phyloP scores from a whole-genome alignment of 2,113 vertebrate species.

The Lates calcarifer region DNA sequence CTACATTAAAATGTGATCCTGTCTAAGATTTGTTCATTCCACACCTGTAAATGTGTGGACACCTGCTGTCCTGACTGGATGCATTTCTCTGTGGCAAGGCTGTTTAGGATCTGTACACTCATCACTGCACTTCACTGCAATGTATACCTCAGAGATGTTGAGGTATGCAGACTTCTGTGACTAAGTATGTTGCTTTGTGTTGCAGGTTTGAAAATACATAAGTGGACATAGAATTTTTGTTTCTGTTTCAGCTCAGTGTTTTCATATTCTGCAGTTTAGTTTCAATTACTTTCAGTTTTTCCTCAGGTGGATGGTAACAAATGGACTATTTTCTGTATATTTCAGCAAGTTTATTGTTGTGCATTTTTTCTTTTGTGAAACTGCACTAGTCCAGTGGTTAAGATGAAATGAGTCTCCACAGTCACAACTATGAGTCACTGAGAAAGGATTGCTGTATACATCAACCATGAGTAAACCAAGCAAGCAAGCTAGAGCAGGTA shows the following conservation, averaged over 20 bases:
- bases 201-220: neutral
- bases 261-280: neutral
- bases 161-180: neutral
- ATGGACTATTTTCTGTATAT: neutral
- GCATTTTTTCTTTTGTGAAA: neutral
- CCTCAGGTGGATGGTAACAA: neutral
- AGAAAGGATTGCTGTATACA: neutral
- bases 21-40: neutral
- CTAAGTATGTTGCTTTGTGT: neutral
- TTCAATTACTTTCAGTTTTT: neutral
- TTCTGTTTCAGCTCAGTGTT: neutral
- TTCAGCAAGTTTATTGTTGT: neutral
- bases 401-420: neutral
- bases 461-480: neutral
- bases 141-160: neutral
- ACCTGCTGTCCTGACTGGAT: fast-evolving
- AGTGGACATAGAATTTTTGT: neutral
- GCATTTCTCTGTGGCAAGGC: neutral
- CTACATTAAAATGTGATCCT: neutral
- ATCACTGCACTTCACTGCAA: neutral
- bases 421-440: neutral
- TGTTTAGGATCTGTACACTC: neutral
- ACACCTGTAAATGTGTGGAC: neutral
- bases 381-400: neutral
- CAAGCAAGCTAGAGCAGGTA: neutral